Percentiles rank a stretch among this genome's conserved stretches.
phyloP scores from a whole-genome alignment of 2,113 vertebrate genomes.

The Osmerus mordax region DNA sequence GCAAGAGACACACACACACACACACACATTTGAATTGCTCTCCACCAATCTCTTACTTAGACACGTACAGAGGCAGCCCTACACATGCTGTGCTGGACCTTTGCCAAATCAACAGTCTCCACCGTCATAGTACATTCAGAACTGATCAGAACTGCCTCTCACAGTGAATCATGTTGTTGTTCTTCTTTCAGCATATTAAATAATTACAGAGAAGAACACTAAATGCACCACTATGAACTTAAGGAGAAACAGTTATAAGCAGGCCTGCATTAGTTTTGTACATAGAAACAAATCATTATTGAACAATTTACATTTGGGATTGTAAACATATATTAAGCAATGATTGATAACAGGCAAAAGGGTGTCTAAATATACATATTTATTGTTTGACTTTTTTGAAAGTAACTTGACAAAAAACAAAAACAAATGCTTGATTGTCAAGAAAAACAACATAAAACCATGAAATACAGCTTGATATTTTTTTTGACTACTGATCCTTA shows the following conservation, averaged over 20 bases:
- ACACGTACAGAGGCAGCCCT: conserved; percentile 17
- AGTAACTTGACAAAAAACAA: conserved; percentile 48
- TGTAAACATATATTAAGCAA: neutral
- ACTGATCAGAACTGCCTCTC: conserved; percentile 31
- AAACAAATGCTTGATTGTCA: conserved; percentile 40
- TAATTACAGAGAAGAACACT: too few relatives aligned
- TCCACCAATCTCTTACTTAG: neutral
- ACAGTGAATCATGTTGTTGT: conserved; percentile 1
- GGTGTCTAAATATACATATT: conserved; percentile 43
- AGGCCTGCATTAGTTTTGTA: neutral
- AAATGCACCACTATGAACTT: too few relatives aligned
- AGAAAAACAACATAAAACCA: conserved; percentile 41
- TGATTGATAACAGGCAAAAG: conserved; percentile 4
- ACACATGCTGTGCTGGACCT: conserved; percentile 16
- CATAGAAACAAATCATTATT: neutral
- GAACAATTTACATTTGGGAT: neutral
- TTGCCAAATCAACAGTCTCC: conserved; percentile 31
- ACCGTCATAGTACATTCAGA: conserved; percentile 4
- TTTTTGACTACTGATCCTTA: too few relatives aligned
- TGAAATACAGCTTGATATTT: conserved; percentile 18
- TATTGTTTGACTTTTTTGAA: conserved; percentile 56
- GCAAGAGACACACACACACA: conserved; percentile 9
- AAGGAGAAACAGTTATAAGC: neutral
- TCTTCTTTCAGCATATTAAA: neutral
- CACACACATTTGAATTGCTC: neutral